These are phyloP conservation scores for Cotesia glomerata DNA, from an alignment of 1,140 invertebrate species.

Conservation along the genomic window DNA sequence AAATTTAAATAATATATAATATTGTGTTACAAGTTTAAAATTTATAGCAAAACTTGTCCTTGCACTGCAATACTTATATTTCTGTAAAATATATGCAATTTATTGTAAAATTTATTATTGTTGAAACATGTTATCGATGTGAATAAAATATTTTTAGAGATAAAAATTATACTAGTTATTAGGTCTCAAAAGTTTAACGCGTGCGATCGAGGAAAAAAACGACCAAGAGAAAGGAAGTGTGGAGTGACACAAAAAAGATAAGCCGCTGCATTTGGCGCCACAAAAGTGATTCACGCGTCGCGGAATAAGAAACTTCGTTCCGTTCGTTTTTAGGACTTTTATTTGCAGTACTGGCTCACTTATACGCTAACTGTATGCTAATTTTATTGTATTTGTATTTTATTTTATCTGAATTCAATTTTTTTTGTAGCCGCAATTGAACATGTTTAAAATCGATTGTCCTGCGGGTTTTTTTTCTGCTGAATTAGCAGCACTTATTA, in stretches of 20 bases:
- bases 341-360: too few species aligned
- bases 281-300: constrained; percentile 43
- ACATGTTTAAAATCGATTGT: too few species aligned
- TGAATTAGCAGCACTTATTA: too few species aligned
- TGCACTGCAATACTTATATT: too few species aligned
- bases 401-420: too few species aligned
- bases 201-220: constrained; percentile 12
- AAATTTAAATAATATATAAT: background rate
- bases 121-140: background rate
- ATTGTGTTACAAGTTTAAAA: background rate
- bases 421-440: too few species aligned
- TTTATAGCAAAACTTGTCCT: too few species aligned
- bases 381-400: too few species aligned
- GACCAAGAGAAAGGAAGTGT: constrained; percentile 21
- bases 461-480: too few species aligned
- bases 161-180: constrained; percentile 1
- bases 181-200: background rate
- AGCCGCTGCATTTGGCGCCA: constrained; percentile 38
- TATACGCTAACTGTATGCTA: too few species aligned
- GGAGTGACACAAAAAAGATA: constrained; percentile 32
- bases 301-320: constrained; percentile 35
- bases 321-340: too few species aligned
- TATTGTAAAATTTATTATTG: background rate
- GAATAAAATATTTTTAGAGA: background rate
- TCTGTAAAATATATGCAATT: background rate